Base-by-base conservation (phyloP, 2,888 invertebrate species). In the Entomobrya multifasciata region DNA sequence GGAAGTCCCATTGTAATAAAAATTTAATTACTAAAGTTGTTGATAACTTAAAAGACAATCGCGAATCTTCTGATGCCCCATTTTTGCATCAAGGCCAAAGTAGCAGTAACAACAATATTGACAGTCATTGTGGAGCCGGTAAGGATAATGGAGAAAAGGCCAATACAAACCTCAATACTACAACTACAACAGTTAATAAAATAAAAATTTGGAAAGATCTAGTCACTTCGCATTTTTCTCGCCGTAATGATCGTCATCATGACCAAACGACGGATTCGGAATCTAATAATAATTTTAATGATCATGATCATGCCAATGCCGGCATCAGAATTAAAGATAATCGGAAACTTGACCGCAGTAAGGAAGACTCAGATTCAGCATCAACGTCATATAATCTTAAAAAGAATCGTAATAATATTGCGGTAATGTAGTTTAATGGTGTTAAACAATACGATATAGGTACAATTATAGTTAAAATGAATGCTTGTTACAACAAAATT, bases 1-100 rank as follows among this genome's bases (percentile, higher is more conserved):
- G 70, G 13, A 72, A 81, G 72, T 72, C 81, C 72, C 47, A 20
- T 52, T n/a, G 65, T 30, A 49, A 44, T 22, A 44, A 49, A 49
- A 22, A 20, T 36, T 62, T 62, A 4, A 62, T 25, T 65, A n/a
- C 60, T 49, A 49, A 76, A 11, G 17, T 13, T 11, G 57, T 22
- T 4, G 8, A 36, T 36, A 36, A 36, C 1, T 47, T 49, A 25
- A 41, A 20, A 13, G 27, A 30, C 49, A 6, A 27, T 55, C 1
- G 25, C 10, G 20, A 22, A 55, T 10, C 55, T 76, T 36, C 55
- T n/a, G 27, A 55, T 27, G 1, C 4, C 17, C 13, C 15, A 52
- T 52, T 2, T n/a, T 49, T 15, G 1, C 15, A 25, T 27, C 13
- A 17, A 44, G n/a, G 5, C 36, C 36, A 4, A 36, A 36, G 36